Evolutionary conservation across 2,888 invertebrate species (phyloP), one percentile per base, ranked within the genome.

Genomic region (Pelosia muscerda): DNA sequence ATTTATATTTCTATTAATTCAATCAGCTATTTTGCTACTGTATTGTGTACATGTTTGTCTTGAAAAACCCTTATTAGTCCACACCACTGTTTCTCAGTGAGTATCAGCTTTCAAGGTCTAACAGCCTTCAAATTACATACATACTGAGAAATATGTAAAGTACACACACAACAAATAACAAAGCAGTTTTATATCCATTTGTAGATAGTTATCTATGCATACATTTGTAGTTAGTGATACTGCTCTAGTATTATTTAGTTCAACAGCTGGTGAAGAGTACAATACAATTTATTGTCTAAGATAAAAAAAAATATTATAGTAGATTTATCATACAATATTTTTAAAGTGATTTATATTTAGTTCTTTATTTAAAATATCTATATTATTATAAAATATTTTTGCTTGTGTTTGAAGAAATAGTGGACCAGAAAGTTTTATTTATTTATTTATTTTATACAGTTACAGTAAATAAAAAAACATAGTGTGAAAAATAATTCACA

Each of bases 121-220:
- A 49, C 8, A 8, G 49, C 55, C 55, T 15, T 23, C 25, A 25
- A 25, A 55, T 55, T 55, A 49, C 25, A 55, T 55, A 19, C 26
- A 26, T 55, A 55, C 55, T 15, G 15, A 55, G 55, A 55, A 55
- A 55, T 54, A 49, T 38, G 55, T 55, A 55, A 55, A 55, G 55
- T 55, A 55, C 11, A 5, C 55, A 55, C 53, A 54, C 10, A 22
- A n/a, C 2, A 54, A 55, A 55, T 23, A 55, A 55, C 15, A 25
- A 25, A 15, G n/a, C 8, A n/a, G n/a, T n/a, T n/a, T n/a, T n/a
- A n/a, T n/a, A n/a, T n/a, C n/a, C n/a, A n/a, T n/a, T n/a, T 49
- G n/a, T 49, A 49, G n/a, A 8, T 42, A 8, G 6, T 9, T 49
- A 49, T 49, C 6, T 49, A n/a, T 19, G 1, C 13, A 34, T 34